phyloP scores from a whole-genome alignment of 1,140 invertebrate genomes.

The Carcinoscorpius rotundicauda region DNA sequence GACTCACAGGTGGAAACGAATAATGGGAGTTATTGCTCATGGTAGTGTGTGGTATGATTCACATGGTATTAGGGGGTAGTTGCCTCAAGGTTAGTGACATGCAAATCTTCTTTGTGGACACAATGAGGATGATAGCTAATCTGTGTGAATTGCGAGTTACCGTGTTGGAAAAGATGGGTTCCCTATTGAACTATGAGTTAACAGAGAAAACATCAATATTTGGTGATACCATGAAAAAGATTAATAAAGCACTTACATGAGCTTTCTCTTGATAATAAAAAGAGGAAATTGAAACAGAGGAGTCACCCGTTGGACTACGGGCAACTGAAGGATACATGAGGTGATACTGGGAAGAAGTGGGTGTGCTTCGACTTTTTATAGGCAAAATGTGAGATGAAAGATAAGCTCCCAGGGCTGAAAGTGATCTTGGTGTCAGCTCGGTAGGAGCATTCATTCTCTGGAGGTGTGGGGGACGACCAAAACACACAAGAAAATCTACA shows the following conservation, averaged over 20 bases:
- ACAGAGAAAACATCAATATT: too few species aligned
- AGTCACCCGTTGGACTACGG: slow-evolving; percentile 30
- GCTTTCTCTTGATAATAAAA: slow-evolving; percentile 68
- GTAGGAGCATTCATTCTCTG: slow-evolving; percentile 46
- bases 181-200: too few species aligned
- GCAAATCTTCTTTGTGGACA: too few species aligned
- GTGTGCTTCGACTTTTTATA: slow-evolving; percentile 14
- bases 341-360: slow-evolving; percentile 25
- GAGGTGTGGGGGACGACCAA: slow-evolving; percentile 61
- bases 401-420: slow-evolving; percentile 55
- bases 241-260: slow-evolving; percentile 26
- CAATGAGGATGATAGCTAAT: too few species aligned
- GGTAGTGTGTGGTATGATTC: too few species aligned
- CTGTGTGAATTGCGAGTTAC: too few species aligned
- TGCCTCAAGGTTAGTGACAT: too few species aligned
- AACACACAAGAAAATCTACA: slow-evolving; percentile 60
- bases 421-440: slow-evolving; percentile 53
- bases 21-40: too few species aligned
- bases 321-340: slow-evolving; percentile 27
- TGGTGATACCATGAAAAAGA: too few species aligned
- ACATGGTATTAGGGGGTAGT: too few species aligned
- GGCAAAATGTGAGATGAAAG: slow-evolving; percentile 38
- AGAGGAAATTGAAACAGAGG: slow-evolving; percentile 32
- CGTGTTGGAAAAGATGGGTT: too few species aligned
- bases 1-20: too few species aligned